These are phyloP conservation scores for Hypercompe scribonia DNA, from an alignment of 2,888 invertebrate genomes.

Conservation along the genomic window DNA sequence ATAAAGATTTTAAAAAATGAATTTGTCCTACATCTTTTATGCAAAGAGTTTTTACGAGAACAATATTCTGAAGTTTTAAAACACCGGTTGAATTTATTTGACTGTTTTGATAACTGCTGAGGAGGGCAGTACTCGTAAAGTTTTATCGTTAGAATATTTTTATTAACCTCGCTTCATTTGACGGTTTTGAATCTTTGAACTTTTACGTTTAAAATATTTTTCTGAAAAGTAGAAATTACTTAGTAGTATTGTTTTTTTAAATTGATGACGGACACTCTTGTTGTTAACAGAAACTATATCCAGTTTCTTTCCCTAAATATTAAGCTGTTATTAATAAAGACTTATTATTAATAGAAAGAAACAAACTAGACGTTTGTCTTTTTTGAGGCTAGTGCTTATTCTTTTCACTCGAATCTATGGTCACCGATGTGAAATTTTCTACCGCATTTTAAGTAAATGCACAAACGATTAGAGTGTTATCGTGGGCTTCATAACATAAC, in stretches of 20 bases:
- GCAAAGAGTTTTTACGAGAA: slow-evolving; percentile 65
- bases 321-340: no score
- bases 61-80: slow-evolving; percentile 64
- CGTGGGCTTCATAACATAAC: no score
- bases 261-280: not conserved
- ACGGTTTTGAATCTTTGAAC: slow-evolving; percentile 19
- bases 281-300: not conserved
- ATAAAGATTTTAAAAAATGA: slow-evolving; percentile 51
- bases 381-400: no score
- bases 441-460: no score
- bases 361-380: no score
- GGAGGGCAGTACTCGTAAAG: slow-evolving; percentile 47
- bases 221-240: not conserved
- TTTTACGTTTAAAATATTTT: not conserved
- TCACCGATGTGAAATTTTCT: no score
- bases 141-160: slow-evolving; percentile 52
- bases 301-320: no score
- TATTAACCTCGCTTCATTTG: slow-evolving; percentile 39
- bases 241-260: not conserved
- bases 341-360: no score
- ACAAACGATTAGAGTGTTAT: no score
- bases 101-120: slow-evolving; percentile 65
- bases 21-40: slow-evolving; percentile 64
- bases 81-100: slow-evolving; percentile 65
- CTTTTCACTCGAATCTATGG: no score